phyloP scores from a whole-genome alignment of 2,113 vertebrate species.

The Sorex fumeus region DNA sequence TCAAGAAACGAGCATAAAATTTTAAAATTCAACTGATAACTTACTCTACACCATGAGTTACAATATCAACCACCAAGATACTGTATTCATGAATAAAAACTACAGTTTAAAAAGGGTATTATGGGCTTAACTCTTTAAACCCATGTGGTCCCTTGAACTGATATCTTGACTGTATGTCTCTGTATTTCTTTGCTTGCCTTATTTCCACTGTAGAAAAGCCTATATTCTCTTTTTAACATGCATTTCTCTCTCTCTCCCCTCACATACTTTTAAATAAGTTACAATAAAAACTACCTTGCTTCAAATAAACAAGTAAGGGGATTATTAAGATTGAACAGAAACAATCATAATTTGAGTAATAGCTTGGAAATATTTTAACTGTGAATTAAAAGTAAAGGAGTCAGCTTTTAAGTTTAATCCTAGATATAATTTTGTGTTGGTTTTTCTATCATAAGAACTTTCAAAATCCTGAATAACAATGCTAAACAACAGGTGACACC shows the following conservation, averaged over 20 bases:
- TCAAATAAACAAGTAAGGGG: conserved; percentile 24
- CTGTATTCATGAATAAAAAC: no score
- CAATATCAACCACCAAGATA: background rate
- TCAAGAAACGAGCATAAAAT: conserved; percentile 73
- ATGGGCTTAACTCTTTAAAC: no score
- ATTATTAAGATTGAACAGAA: background rate
- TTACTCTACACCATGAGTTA: conserved; percentile 62
- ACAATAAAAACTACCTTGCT: background rate
- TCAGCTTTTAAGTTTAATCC: conserved; percentile 14
- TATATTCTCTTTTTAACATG: no score
- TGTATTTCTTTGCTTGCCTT: no score
- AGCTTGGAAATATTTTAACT: background rate
- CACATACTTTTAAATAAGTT: no score
- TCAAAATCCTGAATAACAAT: conserved; percentile 56
- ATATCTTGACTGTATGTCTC: background rate
- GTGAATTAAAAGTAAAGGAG: background rate
- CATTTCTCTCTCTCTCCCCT: no score
- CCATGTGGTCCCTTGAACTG: no score
- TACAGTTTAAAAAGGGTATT: no score
- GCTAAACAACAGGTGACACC: background rate
- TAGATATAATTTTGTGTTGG: conserved; percentile 6
- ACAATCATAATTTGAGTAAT: background rate
- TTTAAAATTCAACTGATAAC: conserved; percentile 74
- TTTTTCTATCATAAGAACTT: conserved; percentile 53
- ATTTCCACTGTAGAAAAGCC: no score